phyloP scores from a whole-genome alignment of 2,113 vertebrate species.

The Pseudorasbora parva region DNA sequence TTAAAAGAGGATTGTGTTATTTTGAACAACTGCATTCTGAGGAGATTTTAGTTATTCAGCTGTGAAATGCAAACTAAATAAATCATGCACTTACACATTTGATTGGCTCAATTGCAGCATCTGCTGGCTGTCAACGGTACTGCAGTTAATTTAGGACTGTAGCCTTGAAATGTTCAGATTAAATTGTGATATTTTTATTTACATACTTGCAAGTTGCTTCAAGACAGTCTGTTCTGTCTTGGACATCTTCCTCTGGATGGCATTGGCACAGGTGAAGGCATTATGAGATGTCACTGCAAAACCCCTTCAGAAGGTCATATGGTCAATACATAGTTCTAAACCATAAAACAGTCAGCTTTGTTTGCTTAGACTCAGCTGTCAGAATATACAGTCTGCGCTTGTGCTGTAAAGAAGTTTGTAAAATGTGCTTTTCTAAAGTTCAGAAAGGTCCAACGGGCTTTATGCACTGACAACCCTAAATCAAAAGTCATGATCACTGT shows the following conservation, averaged over 20 bases:
- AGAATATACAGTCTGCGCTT: background rate
- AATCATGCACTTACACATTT: background rate
- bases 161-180: background rate
- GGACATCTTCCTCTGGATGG: background rate
- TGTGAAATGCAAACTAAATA: background rate
- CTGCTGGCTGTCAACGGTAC: conserved; percentile 35
- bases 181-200: background rate
- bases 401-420: background rate
- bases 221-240: background rate
- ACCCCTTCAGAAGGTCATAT: background rate
- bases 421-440: conserved; percentile 5
- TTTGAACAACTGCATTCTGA: conserved; percentile 2
- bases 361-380: background rate
- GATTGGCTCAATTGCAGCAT: conserved; percentile 50
- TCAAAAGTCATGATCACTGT: conserved; percentile 3
- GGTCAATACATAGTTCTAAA: background rate
- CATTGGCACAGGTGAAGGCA: background rate
- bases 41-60: background rate
- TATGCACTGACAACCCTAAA: background rate
- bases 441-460: background rate
- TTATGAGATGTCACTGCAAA: background rate
- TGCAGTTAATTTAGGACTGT: background rate
- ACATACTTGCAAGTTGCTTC: background rate
- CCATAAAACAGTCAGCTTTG: background rate
- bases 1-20: background rate